Evolutionary conservation across 2,888 invertebrate genomes (phyloP), one percentile per base, ranked within the genome.

Genomic region (Julus scandinavius): DNA sequence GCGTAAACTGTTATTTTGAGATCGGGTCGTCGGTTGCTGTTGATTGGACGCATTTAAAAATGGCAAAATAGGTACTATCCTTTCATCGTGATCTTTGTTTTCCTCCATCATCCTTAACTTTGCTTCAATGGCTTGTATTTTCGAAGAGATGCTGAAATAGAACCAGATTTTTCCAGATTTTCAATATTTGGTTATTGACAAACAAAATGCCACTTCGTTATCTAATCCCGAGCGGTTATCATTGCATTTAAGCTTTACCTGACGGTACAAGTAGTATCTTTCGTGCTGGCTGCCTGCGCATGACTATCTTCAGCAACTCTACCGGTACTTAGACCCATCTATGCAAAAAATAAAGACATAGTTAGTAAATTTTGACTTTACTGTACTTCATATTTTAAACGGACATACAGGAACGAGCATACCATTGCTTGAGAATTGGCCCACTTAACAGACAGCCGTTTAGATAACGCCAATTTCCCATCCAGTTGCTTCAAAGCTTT

Each of bases 91-190:
- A 20, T 89, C 88, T 38, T 88, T 88, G 49, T 89, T 89, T 50
- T 89, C 88, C 87, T 96, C 96, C 95, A 97, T 95, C 92, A 95
- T 93, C 91, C 96, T 96, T 0, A 97, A 93, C 92, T 97, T 97
- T 0, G 96, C 96, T 92, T 97, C 97, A 89, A 97, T 97, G 0
- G 97, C 97, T 91, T 96, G 96, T 90, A 97, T 97, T 88, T 97
- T 96, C 11, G 95, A 95, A 91, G 95, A 95, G 91, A 95, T 95
- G 91, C 96, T 96, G 2, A 29, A 49, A 6, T 29, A 54, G 29
- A n/a, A 15, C 29, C 29, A 29, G 29, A 29, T 29, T 29, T 29
- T 1, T 29, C 0, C 29, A 29, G 0, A 29, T 29, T 29, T 29
- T 17, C 5, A 86, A 86, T 41, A 49, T 40, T 83, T 13, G 13